Conservation (phyloP, 2,888 invertebrate genomes). For the Syrista parreyssii region DNA sequence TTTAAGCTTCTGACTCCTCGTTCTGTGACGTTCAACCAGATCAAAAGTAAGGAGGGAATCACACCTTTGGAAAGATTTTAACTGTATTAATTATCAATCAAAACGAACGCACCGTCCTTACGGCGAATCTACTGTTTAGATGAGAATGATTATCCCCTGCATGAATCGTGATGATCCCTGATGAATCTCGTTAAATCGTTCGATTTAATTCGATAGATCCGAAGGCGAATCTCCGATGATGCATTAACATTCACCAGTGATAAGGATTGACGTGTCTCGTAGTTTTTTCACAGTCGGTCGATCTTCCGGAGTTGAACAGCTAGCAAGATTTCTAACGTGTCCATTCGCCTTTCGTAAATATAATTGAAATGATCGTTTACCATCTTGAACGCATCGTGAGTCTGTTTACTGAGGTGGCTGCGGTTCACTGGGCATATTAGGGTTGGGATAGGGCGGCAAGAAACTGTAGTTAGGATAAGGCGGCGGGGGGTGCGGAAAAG, state of each 20-base stretch:
- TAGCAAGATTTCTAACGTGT: conserved; percentile 22
- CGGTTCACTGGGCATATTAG: conserved; percentile 62
- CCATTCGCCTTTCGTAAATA: conserved; percentile 24
- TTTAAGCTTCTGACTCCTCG: neutral
- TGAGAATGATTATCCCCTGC: neutral
- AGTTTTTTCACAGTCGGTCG: conserved; percentile 54
- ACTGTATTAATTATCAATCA: neutral
- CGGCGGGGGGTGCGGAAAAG: conserved; percentile 65
- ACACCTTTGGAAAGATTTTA: neutral
- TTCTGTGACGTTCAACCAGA: neutral
- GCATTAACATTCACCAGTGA: conserved; percentile 49
- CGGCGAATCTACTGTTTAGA: neutral
- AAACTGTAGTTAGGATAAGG: conserved; percentile 72
- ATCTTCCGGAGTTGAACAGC: conserved; percentile 43
- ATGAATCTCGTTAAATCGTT: neutral
- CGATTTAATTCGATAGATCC: neutral
- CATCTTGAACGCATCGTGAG: conserved; percentile 15
- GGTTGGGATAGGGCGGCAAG: conserved; percentile 68
- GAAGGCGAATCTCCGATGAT: conserved; percentile 20
- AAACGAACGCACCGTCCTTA: neutral
- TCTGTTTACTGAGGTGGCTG: conserved; percentile 61
- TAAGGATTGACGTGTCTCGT: conserved; percentile 52
- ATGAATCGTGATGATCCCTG: neutral
- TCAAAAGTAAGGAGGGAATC: neutral
- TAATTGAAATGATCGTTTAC: conserved; percentile 27